Evolutionary conservation across 2,888 invertebrate genomes (phyloP).

Genomic region (Ennomos fuscantarius): DNA sequence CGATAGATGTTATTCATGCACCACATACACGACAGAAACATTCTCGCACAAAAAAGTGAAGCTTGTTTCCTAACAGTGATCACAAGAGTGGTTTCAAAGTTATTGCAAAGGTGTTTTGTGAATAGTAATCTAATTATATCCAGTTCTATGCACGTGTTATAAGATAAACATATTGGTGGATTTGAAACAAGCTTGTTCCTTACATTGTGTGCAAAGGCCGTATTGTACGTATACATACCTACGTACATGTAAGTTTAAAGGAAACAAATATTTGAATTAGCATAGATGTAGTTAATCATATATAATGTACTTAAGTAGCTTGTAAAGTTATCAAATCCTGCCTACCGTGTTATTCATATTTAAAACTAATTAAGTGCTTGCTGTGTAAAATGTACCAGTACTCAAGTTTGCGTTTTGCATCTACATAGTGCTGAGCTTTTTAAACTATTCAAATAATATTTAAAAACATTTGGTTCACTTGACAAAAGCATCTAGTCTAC

Average conservation of each 20-base stretch:
- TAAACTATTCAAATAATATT: conserved; percentile 5
- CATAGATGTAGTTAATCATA: conserved; percentile 6
- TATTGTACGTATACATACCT: conserved; percentile 39
- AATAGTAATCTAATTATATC: conserved; percentile 11
- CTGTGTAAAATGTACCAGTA: conserved; percentile 1
- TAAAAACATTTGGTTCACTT: conserved; percentile 48
- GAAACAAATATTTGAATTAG: neutral
- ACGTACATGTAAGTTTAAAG: conserved; percentile 32
- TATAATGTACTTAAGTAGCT: neutral
- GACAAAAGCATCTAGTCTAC: conserved; percentile 63
- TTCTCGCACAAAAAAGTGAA: conserved; percentile 38
- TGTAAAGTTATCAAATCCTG: conserved; percentile 14
- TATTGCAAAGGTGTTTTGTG: conserved; percentile 17
- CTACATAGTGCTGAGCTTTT: conserved; percentile 13
- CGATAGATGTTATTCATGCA: conserved; percentile 85
- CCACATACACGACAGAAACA: conserved; percentile 64
- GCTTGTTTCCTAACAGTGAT: conserved; percentile 47
- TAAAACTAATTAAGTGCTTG: conserved; percentile 4
- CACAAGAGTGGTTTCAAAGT: conserved; percentile 18
- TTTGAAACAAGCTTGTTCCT: conserved; percentile 48
- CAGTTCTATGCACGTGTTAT: conserved; percentile 3
- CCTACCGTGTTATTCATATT: conserved; percentile 6
- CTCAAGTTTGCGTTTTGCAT: conserved; percentile 1
- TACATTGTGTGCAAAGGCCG: conserved; percentile 37
- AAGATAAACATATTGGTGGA: conserved; percentile 20